Percentiles rank a stretch among this genome's conserved stretches.
phyloP scores from a whole-genome alignment of 1,140 invertebrate species.

The Lordiphosa collinella region DNA sequence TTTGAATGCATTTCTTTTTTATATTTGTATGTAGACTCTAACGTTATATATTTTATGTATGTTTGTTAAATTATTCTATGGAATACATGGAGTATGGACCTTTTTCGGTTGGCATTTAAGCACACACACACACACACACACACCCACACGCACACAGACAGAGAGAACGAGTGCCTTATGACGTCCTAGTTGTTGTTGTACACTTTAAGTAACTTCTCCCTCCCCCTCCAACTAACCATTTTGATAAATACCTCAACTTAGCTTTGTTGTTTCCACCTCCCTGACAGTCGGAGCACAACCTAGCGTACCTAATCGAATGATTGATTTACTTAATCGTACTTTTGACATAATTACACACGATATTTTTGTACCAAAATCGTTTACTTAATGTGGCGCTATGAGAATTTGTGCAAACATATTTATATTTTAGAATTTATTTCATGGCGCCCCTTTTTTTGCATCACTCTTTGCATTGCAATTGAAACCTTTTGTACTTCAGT shows the following conservation, averaged over 20 bases:
- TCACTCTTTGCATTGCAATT: conserved; percentile 23
- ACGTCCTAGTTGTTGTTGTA: conserved; percentile 40
- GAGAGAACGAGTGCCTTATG: conserved; percentile 57
- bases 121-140: conserved; percentile 29
- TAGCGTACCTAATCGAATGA: conserved; percentile 36
- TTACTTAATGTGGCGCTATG: background rate
- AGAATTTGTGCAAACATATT: background rate
- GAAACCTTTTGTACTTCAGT: conserved; percentile 29
- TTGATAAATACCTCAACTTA: conserved; percentile 35
- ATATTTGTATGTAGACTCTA: conserved; percentile 12
- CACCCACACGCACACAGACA: conserved; percentile 11
- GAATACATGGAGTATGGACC: background rate
- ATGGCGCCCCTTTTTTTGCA: conserved; percentile 21
- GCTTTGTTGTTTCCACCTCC: conserved; percentile 20
- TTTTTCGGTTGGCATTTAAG: conserved; percentile 50
- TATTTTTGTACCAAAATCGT: too few relatives aligned
- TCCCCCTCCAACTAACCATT: conserved; percentile 1
- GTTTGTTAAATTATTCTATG: conserved; percentile 5
- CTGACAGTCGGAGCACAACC: conserved; percentile 21
- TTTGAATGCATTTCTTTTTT: conserved; percentile 17
- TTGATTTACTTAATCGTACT: conserved; percentile 13
- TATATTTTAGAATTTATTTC: background rate
- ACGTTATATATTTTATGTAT: conserved; percentile 11
- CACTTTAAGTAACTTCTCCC: conserved; percentile 14
- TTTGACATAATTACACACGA: too few relatives aligned